phyloP scores from a whole-genome alignment of 2,888 invertebrate species.

The Leptinotarsa rubiginosa region DNA sequence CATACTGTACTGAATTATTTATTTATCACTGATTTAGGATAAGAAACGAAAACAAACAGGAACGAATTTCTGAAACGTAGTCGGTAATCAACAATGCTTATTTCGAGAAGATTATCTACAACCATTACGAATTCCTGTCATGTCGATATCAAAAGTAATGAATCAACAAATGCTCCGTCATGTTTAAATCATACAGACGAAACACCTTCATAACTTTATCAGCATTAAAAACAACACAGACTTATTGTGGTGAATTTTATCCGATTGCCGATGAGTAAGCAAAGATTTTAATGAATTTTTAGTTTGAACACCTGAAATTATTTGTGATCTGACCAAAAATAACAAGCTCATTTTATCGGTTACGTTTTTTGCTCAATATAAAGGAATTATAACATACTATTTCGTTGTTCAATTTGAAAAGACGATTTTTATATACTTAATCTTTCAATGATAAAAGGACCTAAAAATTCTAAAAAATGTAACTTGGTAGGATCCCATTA shows the following conservation, averaged over 20 bases:
- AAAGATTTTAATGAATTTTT: slow-evolving; percentile 7
- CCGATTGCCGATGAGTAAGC: background rate
- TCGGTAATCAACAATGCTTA: slow-evolving; percentile 8
- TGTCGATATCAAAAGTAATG: slow-evolving; percentile 18
- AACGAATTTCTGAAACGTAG: slow-evolving; percentile 2
- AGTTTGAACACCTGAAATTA: background rate
- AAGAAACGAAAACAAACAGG: slow-evolving; percentile 9
- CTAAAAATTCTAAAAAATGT: too few relatives aligned
- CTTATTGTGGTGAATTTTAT: slow-evolving; percentile 1
- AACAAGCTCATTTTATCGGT: background rate
- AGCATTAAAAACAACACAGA: slow-evolving; percentile 6
- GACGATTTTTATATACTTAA: too few relatives aligned
- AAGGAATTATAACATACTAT: too few relatives aligned
- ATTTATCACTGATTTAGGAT: background rate
- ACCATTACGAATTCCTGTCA: slow-evolving; percentile 16
- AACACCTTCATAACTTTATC: slow-evolving; percentile 9
- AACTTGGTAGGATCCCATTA: too few relatives aligned
- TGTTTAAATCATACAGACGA: slow-evolving; percentile 22
- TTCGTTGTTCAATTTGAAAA: too few relatives aligned
- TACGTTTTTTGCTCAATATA: background rate
- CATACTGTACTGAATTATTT: background rate
- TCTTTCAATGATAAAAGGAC: too few relatives aligned
- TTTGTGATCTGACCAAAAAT: background rate
- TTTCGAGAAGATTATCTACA: slow-evolving; percentile 11
- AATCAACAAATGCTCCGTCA: slow-evolving; percentile 22